These are phyloP conservation scores for Rotaria macrura DNA, from an alignment of 2,888 invertebrate species.

Conservation along the genomic window DNA sequence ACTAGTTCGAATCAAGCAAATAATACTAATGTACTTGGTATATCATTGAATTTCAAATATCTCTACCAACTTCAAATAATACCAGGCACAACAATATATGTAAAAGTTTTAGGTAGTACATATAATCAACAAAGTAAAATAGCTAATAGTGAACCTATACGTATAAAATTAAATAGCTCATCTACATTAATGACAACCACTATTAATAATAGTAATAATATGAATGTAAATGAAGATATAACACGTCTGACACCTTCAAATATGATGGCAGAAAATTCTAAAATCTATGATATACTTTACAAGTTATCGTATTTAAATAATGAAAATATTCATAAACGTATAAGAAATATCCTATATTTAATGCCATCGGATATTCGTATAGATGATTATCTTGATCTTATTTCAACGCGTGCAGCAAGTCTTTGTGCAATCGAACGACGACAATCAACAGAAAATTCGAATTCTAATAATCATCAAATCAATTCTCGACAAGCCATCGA, in stretches of 20 bases:
- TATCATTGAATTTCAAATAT: background rate
- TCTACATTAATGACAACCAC: background rate
- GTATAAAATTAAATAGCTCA: background rate
- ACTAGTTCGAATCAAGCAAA: background rate
- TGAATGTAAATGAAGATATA: background rate
- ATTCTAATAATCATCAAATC: background rate
- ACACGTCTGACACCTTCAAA: background rate
- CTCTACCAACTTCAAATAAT: background rate
- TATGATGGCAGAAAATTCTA: slow-evolving; percentile 23
- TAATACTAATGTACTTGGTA: background rate
- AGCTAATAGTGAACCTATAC: background rate
- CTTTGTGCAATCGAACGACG: slow-evolving; percentile 32
- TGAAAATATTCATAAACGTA: slow-evolving; percentile 45
- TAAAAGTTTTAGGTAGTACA: background rate
- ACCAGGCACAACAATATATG: background rate
- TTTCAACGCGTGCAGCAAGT: slow-evolving; percentile 35
- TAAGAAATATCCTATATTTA: slow-evolving; percentile 50
- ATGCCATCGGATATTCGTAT: slow-evolving; percentile 53
- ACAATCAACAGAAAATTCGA: slow-evolving; percentile 37
- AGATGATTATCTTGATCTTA: slow-evolving; percentile 48
- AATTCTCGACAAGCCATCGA: background rate
- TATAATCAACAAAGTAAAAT: background rate
- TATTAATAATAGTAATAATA: background rate
- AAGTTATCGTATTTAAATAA: slow-evolving; percentile 15
- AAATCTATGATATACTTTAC: slow-evolving; percentile 25